Evolutionary conservation across 2,888 invertebrate genomes (phyloP), one percentile per base, ranked within the genome.

Genomic region (Sarcophaga rosellei): DNA sequence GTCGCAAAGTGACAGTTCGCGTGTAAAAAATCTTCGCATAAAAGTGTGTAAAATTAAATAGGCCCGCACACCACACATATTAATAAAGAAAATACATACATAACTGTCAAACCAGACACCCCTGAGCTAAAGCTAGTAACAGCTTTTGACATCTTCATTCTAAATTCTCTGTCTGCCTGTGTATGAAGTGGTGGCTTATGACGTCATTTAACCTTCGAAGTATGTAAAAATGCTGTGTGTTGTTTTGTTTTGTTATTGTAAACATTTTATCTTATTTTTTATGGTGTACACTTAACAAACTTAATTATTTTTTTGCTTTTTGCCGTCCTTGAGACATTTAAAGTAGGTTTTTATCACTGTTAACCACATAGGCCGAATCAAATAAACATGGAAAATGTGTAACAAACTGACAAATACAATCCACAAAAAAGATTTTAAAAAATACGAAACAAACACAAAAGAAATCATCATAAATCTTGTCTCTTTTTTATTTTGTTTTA

Each of bases 341-440:
- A 35, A 35, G 0, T 12, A 69, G 61, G 69, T 69, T 61, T 11
- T 59, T 68, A 68, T 68, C 68, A 44, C 57, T 59, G 35, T 66
- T 12, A 61, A 69, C 23, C 45, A 69, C 11, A 74, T 15, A 59
- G 35, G 57, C 23, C 53, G 15, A 61, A 15, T 1, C 35, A 35
- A 20, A 59, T 47, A 25, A 68, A 74, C 81, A 68, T 61, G 23
- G 15, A 62, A 74, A 80, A 47, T 80, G 73, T 80, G 73, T 73
- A 68, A 47, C 73, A 63, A 74, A 74, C 10, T 53, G 53, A 70
- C 70, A 70, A 3, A 57, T 25, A 53, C 17, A 62, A 20, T 78
- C 25, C 62, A 53, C 62, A 70, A 62, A 35, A 12, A n/a, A n/a
- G n/a, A n/a, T n/a, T n/a, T n/a, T n/a, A n/a, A n/a, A 69, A 53